phyloP scores from a whole-genome alignment of 2,797 vertebrate genomes.

The Apodemus agrarius region DNA sequence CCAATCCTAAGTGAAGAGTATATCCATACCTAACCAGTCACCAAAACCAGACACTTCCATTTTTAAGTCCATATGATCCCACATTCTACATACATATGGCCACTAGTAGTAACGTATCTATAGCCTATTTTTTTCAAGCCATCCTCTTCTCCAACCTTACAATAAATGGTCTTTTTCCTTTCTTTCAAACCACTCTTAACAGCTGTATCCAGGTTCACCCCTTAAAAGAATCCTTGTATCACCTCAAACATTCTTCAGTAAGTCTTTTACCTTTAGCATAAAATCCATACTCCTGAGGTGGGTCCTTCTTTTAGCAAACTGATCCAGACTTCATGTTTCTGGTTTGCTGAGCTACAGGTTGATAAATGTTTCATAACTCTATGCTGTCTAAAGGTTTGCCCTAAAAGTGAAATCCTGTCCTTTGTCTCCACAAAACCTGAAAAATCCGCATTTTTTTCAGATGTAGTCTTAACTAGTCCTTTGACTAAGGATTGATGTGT shows the following conservation, averaged over 20 bases:
- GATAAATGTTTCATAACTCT: not conserved
- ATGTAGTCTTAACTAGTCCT: not conserved
- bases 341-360: not conserved
- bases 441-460: not conserved
- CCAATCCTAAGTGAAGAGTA: not conserved
- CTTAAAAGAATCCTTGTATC: not conserved
- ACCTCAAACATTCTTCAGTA: not conserved
- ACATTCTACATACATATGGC: not conserved
- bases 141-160: not conserved
- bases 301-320: not conserved
- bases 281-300: not conserved
- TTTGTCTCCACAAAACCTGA: not conserved
- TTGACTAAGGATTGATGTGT: not conserved
- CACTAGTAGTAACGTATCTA: not conserved
- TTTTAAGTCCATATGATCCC: not conserved
- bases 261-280: not conserved
- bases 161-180: not conserved
- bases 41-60: not conserved
- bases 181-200: not conserved
- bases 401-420: slow-evolving; percentile 1
- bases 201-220: not conserved
- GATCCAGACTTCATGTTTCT: not conserved
- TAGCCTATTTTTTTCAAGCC: not conserved
- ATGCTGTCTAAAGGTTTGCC: not conserved
- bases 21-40: not conserved